Evolutionary conservation across 1,140 invertebrate species (phyloP), one percentile per base, ranked within the genome.

Genomic region (Lasaia peninsularis): DNA sequence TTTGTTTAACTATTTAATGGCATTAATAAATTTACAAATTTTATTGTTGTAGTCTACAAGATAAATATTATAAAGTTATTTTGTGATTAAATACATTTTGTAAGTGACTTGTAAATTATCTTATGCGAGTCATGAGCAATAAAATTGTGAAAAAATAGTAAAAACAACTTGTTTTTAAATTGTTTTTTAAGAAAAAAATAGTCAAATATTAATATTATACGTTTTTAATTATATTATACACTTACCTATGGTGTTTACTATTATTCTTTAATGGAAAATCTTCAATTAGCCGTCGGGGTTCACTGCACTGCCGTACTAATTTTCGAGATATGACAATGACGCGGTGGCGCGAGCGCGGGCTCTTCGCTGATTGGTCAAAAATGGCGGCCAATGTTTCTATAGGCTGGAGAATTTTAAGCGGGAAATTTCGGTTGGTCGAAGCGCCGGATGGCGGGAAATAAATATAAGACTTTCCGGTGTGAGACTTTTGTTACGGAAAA

Each of bases 351-450:
- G 78, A 88, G 80, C 83, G 83, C 83, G 83, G 80, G 86, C 73
- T 86, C 67, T 62, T 7, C 50, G 58, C 60, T 72, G 57, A 84
- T 88, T 88, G 86, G 86, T 77, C 59, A 54, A 85, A 88, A 88
- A 86, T 76, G 86, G 86, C 86, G 82, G 82, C 82, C 75, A 73
- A 58, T 67, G 53, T 56, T 73, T 24, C 69, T 52, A 86, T 88
- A 86, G 86, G 86, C 60, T 69, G 62, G 35, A 20, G 51, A 52
- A 74, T 78, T 88, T 88, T 87, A 83, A 84, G 86, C 86, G 86
- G 73, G 75, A 88, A 88, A 78, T 86, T 88, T 88, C 86, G 86
- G 86, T 88, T 88, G 86, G 86, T 85, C 71, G 80, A 85, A 69
- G 56, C 62, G 67, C 71, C 80, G 82, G 81, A 86, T 88, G 86